Percentiles rank a stretch among this genome's conserved stretches.
Conservation (phyloP, 2,888 invertebrate genomes). For the Dasypogon diadema region DNA sequence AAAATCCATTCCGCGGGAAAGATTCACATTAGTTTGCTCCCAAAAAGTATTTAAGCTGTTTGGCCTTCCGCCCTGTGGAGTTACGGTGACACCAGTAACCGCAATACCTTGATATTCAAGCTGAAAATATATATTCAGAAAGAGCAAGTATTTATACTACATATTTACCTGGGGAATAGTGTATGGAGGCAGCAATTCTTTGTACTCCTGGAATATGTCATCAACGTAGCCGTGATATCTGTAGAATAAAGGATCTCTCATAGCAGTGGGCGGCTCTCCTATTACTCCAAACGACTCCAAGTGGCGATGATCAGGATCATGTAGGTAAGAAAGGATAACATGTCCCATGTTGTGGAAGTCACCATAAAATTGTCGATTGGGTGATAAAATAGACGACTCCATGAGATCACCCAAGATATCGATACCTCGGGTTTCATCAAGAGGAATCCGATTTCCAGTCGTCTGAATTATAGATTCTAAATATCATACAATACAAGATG, state of each 20-base stretch:
- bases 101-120: constrained; percentile 70
- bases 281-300: constrained; percentile 80
- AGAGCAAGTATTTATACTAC: no score
- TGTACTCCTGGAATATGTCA: constrained; percentile 77
- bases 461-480: no score
- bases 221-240: constrained; percentile 83
- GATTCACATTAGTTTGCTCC: constrained; percentile 83
- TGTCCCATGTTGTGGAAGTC: constrained; percentile 84
- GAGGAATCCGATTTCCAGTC: constrained; percentile 58
- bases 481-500: not conserved
- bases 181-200: constrained; percentile 73
- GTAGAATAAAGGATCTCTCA: constrained; percentile 85
- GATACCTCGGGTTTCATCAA: constrained; percentile 72
- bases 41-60: constrained; percentile 80
- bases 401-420: constrained; percentile 81
- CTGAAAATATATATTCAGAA: not conserved
- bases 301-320: constrained; percentile 78
- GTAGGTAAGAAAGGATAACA: constrained; percentile 76
- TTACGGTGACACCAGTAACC: constrained; percentile 72
- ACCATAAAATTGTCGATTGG: constrained; percentile 77
- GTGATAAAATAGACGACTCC: constrained; percentile 76
- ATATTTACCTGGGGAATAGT: constrained; percentile 67
- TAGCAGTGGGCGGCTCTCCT: constrained; percentile 81
- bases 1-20: constrained; percentile 86
- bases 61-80: constrained; percentile 69